These are phyloP conservation scores for Phataginus tetradactyla DNA, from an alignment of 2,797 vertebrate genomes.

Conservation along the genomic window DNA sequence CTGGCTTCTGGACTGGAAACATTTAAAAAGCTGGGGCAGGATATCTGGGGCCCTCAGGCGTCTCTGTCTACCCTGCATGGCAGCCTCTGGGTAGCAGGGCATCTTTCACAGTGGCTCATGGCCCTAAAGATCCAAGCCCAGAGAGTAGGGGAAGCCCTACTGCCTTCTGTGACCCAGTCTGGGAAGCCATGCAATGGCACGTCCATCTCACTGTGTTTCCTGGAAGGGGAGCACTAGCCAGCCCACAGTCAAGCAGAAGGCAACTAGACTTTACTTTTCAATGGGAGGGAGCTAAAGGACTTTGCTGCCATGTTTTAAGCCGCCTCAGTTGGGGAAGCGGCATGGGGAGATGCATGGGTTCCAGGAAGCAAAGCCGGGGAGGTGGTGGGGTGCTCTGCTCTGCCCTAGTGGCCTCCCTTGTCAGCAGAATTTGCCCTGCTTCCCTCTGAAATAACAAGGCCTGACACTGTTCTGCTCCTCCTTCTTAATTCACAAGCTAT, in stretches of 20 bases:
- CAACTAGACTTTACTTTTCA: not conserved
- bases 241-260: not conserved
- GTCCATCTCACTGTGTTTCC: not conserved
- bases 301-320: not conserved
- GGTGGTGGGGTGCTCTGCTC: not conserved
- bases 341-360: not conserved
- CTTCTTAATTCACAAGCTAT: not conserved
- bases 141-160: not conserved
- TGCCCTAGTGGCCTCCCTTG: fast-evolving
- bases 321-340: not conserved
- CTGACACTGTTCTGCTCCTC: not conserved
- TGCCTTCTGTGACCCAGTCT: not conserved
- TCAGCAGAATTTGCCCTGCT: not conserved
- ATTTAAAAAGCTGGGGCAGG: not conserved
- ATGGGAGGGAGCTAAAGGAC: not conserved
- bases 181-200: not conserved
- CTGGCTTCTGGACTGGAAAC: not conserved
- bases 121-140: not conserved
- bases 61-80: not conserved
- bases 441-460: not conserved
- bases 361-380: not conserved
- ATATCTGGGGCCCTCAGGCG: not conserved
- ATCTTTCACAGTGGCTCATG: not conserved
- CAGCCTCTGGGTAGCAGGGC: not conserved
- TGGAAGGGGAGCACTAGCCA: not conserved